These are phyloP conservation scores for Neoascia interrupta DNA, from an alignment of 2,888 invertebrate species.

Conservation along the genomic window DNA sequence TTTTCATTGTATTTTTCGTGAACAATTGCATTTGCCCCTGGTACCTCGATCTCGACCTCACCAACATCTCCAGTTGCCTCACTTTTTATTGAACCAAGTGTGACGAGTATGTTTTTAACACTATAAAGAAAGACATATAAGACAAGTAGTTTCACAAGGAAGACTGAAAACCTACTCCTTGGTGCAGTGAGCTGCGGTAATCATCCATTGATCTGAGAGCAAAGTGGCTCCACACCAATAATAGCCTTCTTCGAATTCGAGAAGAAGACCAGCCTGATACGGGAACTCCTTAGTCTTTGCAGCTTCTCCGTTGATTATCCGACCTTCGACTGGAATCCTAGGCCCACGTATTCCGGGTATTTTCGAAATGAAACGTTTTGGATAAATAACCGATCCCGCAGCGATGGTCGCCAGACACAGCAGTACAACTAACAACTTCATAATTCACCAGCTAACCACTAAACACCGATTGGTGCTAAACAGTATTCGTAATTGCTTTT, in stretches of 20 bases:
- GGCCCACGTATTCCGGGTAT: no score
- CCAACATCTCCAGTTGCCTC: conserved; percentile 18
- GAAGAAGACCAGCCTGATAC: conserved; percentile 76
- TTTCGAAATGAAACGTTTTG: neutral
- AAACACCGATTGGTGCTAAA: neutral
- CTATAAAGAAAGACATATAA: neutral
- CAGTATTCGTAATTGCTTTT: no score
- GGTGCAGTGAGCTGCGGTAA: conserved; percentile 78
- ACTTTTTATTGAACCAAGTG: conserved; percentile 64
- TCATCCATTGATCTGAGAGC: conserved; percentile 75
- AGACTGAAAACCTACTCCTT: conserved; percentile 74
- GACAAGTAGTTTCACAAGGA: no score
- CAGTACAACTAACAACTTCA: neutral
- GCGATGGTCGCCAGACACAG: neutral
- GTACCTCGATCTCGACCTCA: conserved; percentile 12
- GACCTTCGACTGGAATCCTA: no score
- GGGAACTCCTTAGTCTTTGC: conserved; percentile 75
- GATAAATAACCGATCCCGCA: neutral
- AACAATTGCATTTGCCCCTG: conserved; percentile 71
- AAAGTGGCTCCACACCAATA: conserved; percentile 77
- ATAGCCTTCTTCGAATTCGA: conserved; percentile 71
- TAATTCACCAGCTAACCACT: neutral
- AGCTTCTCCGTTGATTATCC: conserved; percentile 76
- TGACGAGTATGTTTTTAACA: conserved; percentile 33
- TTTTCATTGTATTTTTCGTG: conserved; percentile 76